Evolutionary conservation across 2,888 invertebrate genomes (phyloP).

Genomic region (Drosophila nr. medialis): DNA sequence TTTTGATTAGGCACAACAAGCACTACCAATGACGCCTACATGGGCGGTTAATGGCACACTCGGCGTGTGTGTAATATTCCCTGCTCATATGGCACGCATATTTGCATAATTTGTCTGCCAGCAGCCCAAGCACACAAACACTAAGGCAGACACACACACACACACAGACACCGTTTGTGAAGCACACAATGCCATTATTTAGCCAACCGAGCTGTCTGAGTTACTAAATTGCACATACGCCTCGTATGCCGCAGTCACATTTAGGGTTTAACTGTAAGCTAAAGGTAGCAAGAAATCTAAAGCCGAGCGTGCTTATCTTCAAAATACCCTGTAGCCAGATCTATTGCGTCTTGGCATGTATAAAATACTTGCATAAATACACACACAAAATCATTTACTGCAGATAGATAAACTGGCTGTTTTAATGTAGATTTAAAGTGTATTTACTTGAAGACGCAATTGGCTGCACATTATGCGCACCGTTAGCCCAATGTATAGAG

Average conservation of each 20-base stretch:
- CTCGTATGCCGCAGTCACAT: constrained; percentile 56
- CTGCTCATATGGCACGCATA: constrained; percentile 68
- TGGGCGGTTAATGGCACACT: constrained; percentile 70
- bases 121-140: not conserved
- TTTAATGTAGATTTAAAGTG: not conserved
- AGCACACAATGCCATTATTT: constrained; percentile 69
- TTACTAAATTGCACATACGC: constrained; percentile 77
- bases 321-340: constrained; percentile 1
- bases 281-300: constrained; percentile 14
- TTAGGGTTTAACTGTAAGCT: constrained; percentile 19
- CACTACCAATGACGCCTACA: constrained; percentile 10
- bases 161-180: constrained; percentile 1
- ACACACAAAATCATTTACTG: not conserved
- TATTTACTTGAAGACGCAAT: not conserved
- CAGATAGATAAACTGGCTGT: not conserved
- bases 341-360: not conserved
- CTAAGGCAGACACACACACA: constrained; percentile 14
- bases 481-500: not conserved
- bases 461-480: not conserved
- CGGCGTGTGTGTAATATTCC: constrained; percentile 75
- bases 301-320: not conserved
- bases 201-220: constrained; percentile 71
- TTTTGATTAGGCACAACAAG: constrained; percentile 69
- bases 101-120: constrained; percentile 75
- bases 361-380: not conserved